Evolutionary conservation across 1,140 invertebrate species (phyloP), one percentile per base, ranked within the genome.

Genomic region (Macrotrachela quadricornifera): DNA sequence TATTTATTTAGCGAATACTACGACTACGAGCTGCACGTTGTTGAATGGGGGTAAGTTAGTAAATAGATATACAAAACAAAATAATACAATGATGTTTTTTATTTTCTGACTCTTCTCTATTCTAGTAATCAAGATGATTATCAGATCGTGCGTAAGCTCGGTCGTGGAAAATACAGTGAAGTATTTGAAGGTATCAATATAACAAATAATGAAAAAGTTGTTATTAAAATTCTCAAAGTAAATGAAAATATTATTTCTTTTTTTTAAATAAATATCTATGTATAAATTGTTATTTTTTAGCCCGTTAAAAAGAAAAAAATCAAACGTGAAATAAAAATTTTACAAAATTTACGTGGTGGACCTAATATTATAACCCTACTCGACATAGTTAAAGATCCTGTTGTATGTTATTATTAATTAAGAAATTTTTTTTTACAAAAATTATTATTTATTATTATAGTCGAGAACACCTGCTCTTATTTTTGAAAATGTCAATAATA

Each of bases 261-360:
- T 2, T 50, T 6, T 43, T 36, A 18, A 9, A 44, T 21, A 17
- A 6, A 17, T 46, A n/a, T 44, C 18, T 45, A 4, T 30, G 21
- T 30, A 8, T 30, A 4, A 4, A 4, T 30, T 30, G 2, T 30
- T 53, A 49, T 15, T n/a, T 69, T 78, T 40, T 69, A 91, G 84
- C 94, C 94, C 64, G 92, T 99, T 14, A 99, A 97, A 77, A 99
- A 99, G 83, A 99, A 97, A 82, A 99, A 99, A 77, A 99, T 99
- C 61, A 97, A 97, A 79, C 77, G 94, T 70, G 94, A 99, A 77
- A 99, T 99, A 64, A 97, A 97, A 78, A 99, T 99, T 71, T 77
- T 99, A 76, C 91, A 99, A 76, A 99, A 99, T 75, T 77, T 99
- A 63, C 78, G 88, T 68, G 90, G 88, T 61, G 94, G 92, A 67